A percentile compares a stretch with the other conserved stretches of the same genome.
Conservation (phyloP, 2,113 vertebrate species). For the Mungos mungo region DNA sequence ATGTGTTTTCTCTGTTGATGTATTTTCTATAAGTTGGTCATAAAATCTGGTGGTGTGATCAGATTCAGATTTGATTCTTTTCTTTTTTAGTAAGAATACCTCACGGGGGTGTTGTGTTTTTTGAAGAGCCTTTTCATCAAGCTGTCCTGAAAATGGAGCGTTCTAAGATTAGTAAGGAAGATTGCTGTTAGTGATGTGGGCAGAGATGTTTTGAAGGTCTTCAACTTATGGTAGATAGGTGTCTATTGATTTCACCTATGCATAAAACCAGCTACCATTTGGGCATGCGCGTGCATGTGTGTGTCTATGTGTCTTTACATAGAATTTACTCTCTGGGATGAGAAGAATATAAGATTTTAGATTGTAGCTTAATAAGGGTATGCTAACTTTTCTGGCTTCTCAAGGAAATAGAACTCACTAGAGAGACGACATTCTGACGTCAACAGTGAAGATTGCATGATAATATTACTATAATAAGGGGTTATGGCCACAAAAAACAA, state of each 20-base stretch:
- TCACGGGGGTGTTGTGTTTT: not conserved
- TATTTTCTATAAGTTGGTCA: slow-evolving; percentile 1
- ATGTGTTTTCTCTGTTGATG: not conserved
- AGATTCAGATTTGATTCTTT: slow-evolving; percentile 13
- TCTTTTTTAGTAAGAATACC: not conserved
- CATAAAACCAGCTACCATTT: not conserved
- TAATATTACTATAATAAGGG: not conserved
- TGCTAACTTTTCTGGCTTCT: not conserved
- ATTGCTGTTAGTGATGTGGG: not conserved
- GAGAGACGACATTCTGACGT: not conserved
- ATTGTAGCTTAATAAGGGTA: not conserved
- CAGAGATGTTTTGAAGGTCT: not conserved
- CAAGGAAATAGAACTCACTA: not conserved
- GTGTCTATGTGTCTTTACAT: not conserved
- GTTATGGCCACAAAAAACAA: not conserved
- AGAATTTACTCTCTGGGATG: not conserved
- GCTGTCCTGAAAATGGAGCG: not conserved
- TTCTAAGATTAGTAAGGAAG: not conserved
- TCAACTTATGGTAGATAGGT: not conserved
- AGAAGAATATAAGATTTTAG: slow-evolving; percentile 1
- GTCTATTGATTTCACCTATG: not conserved
- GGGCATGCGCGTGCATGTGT: not conserved
- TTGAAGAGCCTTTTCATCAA: not conserved
- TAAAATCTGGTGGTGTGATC: not conserved
- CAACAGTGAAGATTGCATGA: not conserved